phyloP scores from a whole-genome alignment of 37 sponge, comb jelly and placozoan species.

The Chondrilla cf. caribensis region DNA sequence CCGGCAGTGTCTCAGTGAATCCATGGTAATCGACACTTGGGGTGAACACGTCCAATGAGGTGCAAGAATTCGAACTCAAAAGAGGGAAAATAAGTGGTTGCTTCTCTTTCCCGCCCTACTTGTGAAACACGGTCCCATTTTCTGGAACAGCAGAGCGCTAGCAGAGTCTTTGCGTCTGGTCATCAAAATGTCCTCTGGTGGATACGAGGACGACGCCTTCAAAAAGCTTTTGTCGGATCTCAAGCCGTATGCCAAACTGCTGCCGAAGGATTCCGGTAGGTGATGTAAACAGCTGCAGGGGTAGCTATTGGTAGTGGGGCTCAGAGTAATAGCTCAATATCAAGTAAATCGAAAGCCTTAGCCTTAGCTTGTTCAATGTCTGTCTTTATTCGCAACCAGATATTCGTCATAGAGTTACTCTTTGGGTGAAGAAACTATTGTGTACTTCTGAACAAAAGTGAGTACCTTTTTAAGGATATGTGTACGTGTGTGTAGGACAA shows the following conservation, averaged over 20 bases:
- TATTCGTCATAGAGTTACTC: constrained; percentile 29
- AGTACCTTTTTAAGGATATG: no score
- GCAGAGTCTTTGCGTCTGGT: no score
- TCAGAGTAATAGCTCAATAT: no score
- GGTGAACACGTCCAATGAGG: constrained; percentile 7
- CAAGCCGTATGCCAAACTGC: constrained; percentile 39
- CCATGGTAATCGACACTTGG: constrained; percentile 16
- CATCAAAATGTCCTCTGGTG: not conserved
- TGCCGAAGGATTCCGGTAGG: constrained; percentile 41
- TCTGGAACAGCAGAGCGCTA: no score
- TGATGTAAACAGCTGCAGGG: no score
- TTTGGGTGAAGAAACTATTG: constrained; percentile 54
- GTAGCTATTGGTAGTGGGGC: not conserved
- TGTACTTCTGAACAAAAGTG: constrained; percentile 29
- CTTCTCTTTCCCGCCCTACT: no score
- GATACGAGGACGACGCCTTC: constrained; percentile 34
- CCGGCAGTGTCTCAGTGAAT: not conserved
- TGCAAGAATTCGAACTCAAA: constrained; percentile 15
- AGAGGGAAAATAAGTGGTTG: not conserved
- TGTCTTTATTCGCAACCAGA: constrained; percentile 12
- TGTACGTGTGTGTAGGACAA: no score
- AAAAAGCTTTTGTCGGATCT: constrained; percentile 15
- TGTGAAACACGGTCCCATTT: no score
- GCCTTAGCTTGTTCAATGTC: no score
- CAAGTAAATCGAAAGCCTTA: no score